Base-by-base conservation (phyloP, 2,113 vertebrate genomes). In the Merops nubicus region DNA sequence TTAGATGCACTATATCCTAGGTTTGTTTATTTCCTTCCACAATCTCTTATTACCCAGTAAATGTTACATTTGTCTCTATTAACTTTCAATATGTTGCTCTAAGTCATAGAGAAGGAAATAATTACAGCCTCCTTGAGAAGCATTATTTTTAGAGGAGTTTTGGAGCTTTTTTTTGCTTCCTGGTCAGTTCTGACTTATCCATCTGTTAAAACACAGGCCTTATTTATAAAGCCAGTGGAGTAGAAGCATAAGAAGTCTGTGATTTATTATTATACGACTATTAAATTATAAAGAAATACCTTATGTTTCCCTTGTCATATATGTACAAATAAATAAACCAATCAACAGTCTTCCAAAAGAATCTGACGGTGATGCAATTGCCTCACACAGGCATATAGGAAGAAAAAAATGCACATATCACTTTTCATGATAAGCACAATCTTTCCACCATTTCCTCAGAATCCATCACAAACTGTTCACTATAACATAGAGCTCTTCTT, bases 1-100 rank as follows among this genome's bases (percentile, higher is more conserved):
- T 99, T 99, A 98, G 98, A 99, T 98, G 98, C 98, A 98, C 98
- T 98, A 96, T 94, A 98, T 98, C 98, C 98, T 98, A 98, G 97
- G 97, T 98, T 98, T 98, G 98, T 98, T 98, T 98, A 98, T 98
- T 99, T 99, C 99, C 97, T 96, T 98, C 96, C 96, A 97, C 97
- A 98, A 97, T 97, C 98, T 98, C 98, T 98, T 98, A 97, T 97
- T 97, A 97, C 84, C 79, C 48, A 93, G 95, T 91, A 98, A 98
- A 98, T 91, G 97, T 98, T 98, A 97, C 97, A 97, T 98, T 98
- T 98, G 97, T 97, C 97, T 97, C 98, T 98, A 98, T 98, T 98
- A 98, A 96, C 96, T 97, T 96, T 95, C 89, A 97, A 76, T 89
- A 89, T 86, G 79, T 91, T 93, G 51, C 73, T 97, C 83, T 96